A percentile compares a stretch with the other conserved stretches of the same genome.
These are phyloP conservation scores for Coryphaenoides rupestris DNA, from an alignment of 2,113 vertebrate species.

Conservation along the genomic window DNA sequence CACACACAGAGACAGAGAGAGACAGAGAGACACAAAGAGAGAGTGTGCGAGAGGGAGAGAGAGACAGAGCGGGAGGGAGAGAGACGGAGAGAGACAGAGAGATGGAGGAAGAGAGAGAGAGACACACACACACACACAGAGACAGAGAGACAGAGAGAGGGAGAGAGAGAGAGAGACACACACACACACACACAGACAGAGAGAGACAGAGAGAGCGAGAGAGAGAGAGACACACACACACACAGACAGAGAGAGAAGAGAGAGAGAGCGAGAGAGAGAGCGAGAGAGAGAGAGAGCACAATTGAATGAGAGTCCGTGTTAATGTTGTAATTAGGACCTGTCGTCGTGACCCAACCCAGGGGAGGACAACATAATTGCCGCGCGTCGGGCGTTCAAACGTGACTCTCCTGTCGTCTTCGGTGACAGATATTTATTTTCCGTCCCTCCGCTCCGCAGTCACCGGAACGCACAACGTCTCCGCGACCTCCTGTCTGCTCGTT, in stretches of 20 bases:
- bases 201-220: too few relatives aligned
- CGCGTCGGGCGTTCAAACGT: neutral
- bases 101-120: constrained; percentile 1
- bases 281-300: neutral
- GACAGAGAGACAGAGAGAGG: neutral
- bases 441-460: too few relatives aligned
- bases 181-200: constrained; percentile 4
- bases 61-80: neutral
- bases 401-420: neutral
- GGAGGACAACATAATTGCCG: constrained; percentile 10
- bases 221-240: too few relatives aligned
- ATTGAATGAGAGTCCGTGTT: constrained; percentile 6
- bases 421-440: neutral
- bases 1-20: too few relatives aligned
- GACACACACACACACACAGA: too few relatives aligned
- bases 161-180: neutral
- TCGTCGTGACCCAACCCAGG: neutral
- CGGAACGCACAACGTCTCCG: too few relatives aligned
- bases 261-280: neutral
- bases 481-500: too few relatives aligned
- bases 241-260: neutral
- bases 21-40: neutral
- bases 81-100: neutral
- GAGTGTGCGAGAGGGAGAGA: neutral
- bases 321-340: constrained; percentile 16